Base-by-base conservation (phyloP, 1,140 invertebrate genomes). In the Myzus persicae region DNA sequence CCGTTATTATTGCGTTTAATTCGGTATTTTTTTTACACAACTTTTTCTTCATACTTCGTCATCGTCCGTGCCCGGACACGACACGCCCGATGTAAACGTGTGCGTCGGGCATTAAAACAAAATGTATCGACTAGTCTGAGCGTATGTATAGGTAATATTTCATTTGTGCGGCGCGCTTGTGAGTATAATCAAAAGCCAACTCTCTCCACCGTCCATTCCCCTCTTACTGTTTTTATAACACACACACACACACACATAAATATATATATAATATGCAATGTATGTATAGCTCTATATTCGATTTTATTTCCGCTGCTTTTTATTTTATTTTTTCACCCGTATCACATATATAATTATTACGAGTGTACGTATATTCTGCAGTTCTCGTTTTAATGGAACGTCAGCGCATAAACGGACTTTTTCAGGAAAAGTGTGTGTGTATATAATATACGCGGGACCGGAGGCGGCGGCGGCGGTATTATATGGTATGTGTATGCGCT, bases 291-390 rank as follows among this genome's bases (percentile, higher is more conserved):
- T 48, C 22, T 88, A 46, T 26, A 38, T 51, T 89, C 87, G 87
- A 89, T 89, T 89, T 89, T 54, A 40, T 89, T 89, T 89, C 36
- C 88, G 59, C 44, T 0, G 89, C 54, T 59, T 89, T 89, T 89
- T 54, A 44, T 90, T 67, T 42, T 20, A 31, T 59, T 90, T 89
- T 42, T 89, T 54, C 22, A n/a, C 14, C 31, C 31, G 14, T 6
- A 6, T 18, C 59, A 67, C n/a, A 67, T 11, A 31, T n/a, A 76
- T 76, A 18, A 76, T 76, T 87, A 22, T 36, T 84, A 40, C 85
- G 42, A 44, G 44, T 88, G 31, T 42, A 26, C 18, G 44, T 87
- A 84, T 84, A 87, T 46, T 87, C 42, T 44, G 11, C n/a, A 76
- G 31, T 22, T 51, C 36, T 59, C 88, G 38, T 90, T 90, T 90